These are phyloP conservation scores for Carabus problematicus DNA, from an alignment of 2,888 invertebrate genomes.

Conservation along the genomic window DNA sequence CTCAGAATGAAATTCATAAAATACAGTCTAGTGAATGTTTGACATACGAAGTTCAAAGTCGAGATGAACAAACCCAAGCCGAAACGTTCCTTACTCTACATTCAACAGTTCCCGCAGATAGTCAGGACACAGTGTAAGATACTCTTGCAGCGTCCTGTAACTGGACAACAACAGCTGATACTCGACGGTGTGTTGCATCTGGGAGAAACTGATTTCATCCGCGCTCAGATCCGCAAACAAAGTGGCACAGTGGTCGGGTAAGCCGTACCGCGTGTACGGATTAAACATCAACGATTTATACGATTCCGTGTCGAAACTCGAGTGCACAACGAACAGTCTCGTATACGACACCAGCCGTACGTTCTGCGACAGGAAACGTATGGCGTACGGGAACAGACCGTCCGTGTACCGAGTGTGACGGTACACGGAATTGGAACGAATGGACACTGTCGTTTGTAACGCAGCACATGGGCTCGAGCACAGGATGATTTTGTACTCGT, in stretches of 20 bases:
- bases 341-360: not conserved
- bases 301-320: slow-evolving; percentile 19
- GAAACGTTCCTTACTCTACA: not conserved
- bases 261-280: slow-evolving; percentile 7
- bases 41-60: too few species aligned
- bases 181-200: not conserved
- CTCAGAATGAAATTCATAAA: too few species aligned
- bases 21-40: too few species aligned
- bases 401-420: not conserved
- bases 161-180: not conserved
- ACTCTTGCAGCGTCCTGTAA: slow-evolving; percentile 3
- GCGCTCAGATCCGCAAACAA: slow-evolving; percentile 1
- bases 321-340: slow-evolving; percentile 16
- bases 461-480: slow-evolving; percentile 46
- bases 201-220: not conserved
- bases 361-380: not conserved
- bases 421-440: not conserved
- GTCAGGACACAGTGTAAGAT: not conserved
- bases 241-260: not conserved
- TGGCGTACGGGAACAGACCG: slow-evolving; percentile 3
- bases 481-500: slow-evolving; percentile 44
- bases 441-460: slow-evolving; percentile 13
- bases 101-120: not conserved
- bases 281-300: slow-evolving; percentile 14
- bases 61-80: too few species aligned